Base-by-base conservation (phyloP, 2,888 invertebrate genomes). In the Sympetrum striolatum region DNA sequence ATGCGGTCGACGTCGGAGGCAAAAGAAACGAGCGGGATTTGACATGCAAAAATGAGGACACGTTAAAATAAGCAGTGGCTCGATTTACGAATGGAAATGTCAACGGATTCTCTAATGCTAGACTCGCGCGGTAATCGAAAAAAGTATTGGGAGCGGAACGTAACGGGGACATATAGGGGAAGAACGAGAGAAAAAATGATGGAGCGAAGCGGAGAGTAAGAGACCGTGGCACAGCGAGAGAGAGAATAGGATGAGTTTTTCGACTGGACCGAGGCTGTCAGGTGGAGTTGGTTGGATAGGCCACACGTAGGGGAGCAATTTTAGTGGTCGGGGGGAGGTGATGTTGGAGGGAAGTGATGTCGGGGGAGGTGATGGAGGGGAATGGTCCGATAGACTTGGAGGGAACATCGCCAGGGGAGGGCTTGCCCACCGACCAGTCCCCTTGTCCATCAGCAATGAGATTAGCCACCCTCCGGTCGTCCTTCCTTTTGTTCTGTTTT, bases 321-420 rank as follows among this genome's bases (percentile, higher is more conserved):
- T 92, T 31, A 73, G 92, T 92, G 92, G 91, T 90, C 79, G 91
- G 92, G 94, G 93, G 93, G 93, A 93, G 93, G 92, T 92, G 91
- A 92, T 92, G 91, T 91, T 92, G 91, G 81, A 93, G 93, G 92
- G 92, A 92, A 92, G 92, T 92, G 92, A 92, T 92, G 91, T 90
- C 73, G 91, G 92, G 91, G 90, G 90, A 91, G 90, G 91, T 73
- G 90, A 81, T 90, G 90, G 90, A 90, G 91, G 91, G 60, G 90
- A 91, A 92, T 91, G 91, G 92, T 91, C 86, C 58, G 53, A 91
- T 91, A 80, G 81, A 60, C 80, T 79, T 53, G 37, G 80, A 90
- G 91, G 90, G 92, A 90, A 91, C 91, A 91, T 92, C 91, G 92
- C 92, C 92, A 91, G 91, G 92, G 92, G 92, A 91, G 91, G 92